Percentiles rank a stretch among this genome's conserved stretches.
Conservation (phyloP, 2,797 vertebrate genomes). For the Gallirallus australis region DNA sequence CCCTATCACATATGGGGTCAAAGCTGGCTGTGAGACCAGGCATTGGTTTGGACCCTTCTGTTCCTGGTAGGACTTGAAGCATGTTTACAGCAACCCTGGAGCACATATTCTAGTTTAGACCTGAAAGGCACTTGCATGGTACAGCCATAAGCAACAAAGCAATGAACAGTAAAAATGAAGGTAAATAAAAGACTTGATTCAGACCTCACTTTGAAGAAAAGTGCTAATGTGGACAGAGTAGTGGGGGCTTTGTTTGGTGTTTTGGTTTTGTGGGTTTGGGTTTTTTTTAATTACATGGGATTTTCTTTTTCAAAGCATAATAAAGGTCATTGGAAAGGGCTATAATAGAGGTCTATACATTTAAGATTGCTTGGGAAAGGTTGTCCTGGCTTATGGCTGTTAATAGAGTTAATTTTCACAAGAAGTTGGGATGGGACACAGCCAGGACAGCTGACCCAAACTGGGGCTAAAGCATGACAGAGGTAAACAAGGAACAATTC, state of each 20-base stretch:
- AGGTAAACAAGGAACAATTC: slow-evolving; percentile 23
- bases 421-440: no score
- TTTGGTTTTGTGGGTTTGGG: no score
- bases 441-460: no score
- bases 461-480: no score
- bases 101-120: background rate
- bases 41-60: background rate
- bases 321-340: background rate
- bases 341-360: background rate
- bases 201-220: background rate
- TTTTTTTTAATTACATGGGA: background rate
- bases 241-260: background rate
- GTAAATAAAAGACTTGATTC: background rate
- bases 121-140: background rate
- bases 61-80: background rate
- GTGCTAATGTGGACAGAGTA: background rate
- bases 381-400: background rate
- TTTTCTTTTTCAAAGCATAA: background rate
- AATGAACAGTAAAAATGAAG: background rate
- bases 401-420: no score
- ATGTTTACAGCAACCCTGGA: background rate
- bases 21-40: background rate
- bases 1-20: background rate
- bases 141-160: background rate
- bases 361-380: background rate